Evolutionary conservation across 2,888 invertebrate species (phyloP).

Genomic region (Parapristionchus giblindavisi): DNA sequence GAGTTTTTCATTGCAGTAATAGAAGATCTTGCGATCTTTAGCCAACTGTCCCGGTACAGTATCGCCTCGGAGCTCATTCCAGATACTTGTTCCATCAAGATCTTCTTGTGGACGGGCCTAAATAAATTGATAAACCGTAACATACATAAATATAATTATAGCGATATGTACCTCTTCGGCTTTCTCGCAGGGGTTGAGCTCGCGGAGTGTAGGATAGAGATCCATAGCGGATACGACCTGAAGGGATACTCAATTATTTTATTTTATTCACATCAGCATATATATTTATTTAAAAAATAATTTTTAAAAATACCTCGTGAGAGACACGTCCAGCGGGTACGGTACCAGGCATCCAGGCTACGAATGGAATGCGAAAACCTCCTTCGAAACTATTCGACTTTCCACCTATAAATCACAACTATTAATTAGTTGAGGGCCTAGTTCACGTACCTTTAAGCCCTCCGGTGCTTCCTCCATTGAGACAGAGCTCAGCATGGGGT

Average conservation of each 20-base stretch:
- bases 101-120: too few relatives aligned
- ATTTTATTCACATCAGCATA: too few relatives aligned
- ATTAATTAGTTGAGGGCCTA: too few relatives aligned
- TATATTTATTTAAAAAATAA: neutral
- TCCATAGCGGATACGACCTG: constrained; percentile 65
- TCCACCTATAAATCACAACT: too few relatives aligned
- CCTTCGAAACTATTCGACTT: constrained; percentile 76
- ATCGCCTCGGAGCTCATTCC: constrained; percentile 51
- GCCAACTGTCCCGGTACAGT: too few relatives aligned
- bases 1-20: constrained; percentile 74
- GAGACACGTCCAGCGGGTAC: constrained; percentile 69
- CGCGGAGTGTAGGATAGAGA: constrained; percentile 61
- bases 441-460: constrained; percentile 69
- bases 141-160: too few relatives aligned
- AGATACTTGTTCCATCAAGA: constrained; percentile 61
- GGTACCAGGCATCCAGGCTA: constrained; percentile 74
- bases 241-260: too few relatives aligned
- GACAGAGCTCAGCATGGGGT: constrained; percentile 71
- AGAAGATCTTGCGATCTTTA: too few relatives aligned
- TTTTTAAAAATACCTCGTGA: constrained; percentile 4
- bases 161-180: constrained; percentile 11
- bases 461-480: constrained; percentile 69
- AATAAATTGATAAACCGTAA: too few relatives aligned
- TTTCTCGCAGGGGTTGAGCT: neutral
- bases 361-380: constrained; percentile 74